A percentile compares a stretch with the other conserved stretches of the same genome.
Evolutionary conservation across 2,888 invertebrate species (phyloP).

Genomic region (Napeogenes sylphis): DNA sequence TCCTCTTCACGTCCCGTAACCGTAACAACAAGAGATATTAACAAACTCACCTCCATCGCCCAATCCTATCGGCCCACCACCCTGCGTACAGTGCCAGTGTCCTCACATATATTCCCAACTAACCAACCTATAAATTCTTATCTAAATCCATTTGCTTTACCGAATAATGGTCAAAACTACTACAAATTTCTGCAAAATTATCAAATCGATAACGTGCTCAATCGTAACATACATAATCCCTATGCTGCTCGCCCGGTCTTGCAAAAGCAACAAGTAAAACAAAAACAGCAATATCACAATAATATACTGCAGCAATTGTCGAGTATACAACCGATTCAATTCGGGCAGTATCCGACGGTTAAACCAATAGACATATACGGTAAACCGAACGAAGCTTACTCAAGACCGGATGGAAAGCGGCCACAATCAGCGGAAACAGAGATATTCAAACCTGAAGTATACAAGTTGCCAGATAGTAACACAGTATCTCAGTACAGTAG

Average conservation of each 20-base stretch:
- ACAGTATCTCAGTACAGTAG: slow-evolving; percentile 57
- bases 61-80: slow-evolving; percentile 72
- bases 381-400: slow-evolving; percentile 58
- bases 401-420: slow-evolving; percentile 45
- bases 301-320: slow-evolving; percentile 61
- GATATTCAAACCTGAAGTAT: slow-evolving; percentile 66
- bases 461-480: slow-evolving; percentile 60
- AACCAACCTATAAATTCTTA: slow-evolving; percentile 71
- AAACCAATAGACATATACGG: slow-evolving; percentile 58
- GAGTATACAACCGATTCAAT: slow-evolving; percentile 63
- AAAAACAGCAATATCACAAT: slow-evolving; percentile 55
- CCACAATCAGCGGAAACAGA: slow-evolving; percentile 46
- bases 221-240: slow-evolving; percentile 64
- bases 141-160: slow-evolving; percentile 64
- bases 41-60: slow-evolving; percentile 68
- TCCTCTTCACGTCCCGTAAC: slow-evolving; percentile 66
- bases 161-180: slow-evolving; percentile 53
- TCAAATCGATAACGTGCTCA: slow-evolving; percentile 58
- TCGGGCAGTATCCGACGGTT: slow-evolving; percentile 54
- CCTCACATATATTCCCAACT: slow-evolving; percentile 44
- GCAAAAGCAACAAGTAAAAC: slow-evolving; percentile 58
- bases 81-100: slow-evolving; percentile 50
- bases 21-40: slow-evolving; percentile 56
- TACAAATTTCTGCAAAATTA: slow-evolving; percentile 68
- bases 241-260: slow-evolving; percentile 58